Conservation (phyloP, 2,113 vertebrate genomes). For the Brachypteracias leptosomus region DNA sequence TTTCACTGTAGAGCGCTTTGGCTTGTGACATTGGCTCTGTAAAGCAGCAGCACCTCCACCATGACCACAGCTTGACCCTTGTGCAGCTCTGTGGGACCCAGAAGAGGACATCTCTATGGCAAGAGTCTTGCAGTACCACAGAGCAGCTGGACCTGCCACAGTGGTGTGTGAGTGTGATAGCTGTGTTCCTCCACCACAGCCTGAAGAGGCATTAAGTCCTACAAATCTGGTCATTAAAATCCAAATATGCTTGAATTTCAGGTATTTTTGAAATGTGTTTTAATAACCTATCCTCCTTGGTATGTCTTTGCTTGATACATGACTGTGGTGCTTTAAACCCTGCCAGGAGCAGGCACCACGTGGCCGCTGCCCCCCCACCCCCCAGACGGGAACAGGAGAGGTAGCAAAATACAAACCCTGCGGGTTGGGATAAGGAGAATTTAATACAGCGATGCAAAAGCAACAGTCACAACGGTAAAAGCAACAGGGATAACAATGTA, state of each 20-base stretch:
- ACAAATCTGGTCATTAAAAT: neutral
- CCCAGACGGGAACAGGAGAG: too few relatives aligned
- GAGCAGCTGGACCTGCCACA: neutral
- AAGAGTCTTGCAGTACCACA: neutral
- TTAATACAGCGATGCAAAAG: too few relatives aligned
- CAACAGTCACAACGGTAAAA: too few relatives aligned
- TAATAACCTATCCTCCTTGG: neutral
- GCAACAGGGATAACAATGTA: too few relatives aligned
- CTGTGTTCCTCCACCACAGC: neutral
- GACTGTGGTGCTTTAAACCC: too few relatives aligned
- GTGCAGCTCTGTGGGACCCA: neutral
- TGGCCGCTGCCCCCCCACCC: too few relatives aligned
- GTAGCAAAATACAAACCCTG: too few relatives aligned
- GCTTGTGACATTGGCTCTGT: neutral
- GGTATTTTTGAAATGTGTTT: neutral
- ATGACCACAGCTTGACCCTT: neutral
- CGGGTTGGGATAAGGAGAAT: too few relatives aligned
- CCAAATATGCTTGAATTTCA: neutral
- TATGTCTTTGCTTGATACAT: neutral
- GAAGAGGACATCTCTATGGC: neutral
- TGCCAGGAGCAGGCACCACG: too few relatives aligned
- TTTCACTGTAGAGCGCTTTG: neutral
- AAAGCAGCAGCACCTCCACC: neutral
- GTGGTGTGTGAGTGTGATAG: neutral
- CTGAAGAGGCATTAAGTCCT: neutral